Base-by-base conservation (phyloP, 1,140 invertebrate species). In the Apis laboriosa region DNA sequence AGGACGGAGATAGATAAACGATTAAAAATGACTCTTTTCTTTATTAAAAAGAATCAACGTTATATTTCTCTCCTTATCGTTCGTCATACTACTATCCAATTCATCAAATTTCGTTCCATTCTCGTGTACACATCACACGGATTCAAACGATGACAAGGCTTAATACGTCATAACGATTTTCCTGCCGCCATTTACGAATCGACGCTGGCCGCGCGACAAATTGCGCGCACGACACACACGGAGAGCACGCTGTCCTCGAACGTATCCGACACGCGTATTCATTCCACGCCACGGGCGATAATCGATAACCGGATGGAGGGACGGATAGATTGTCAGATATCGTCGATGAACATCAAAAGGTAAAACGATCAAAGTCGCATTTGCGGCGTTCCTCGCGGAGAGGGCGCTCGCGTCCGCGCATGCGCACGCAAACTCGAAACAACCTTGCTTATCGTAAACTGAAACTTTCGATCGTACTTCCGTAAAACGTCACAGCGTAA, bases 291-390 rank as follows among this genome's bases (percentile, higher is more conserved):
- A 51, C 60, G 67, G 81, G 81, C 81, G n/a, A 83, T 83, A 83
- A 83, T 83, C 76, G 81, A 83, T 83, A 78, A 51, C 76, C 81
- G 81, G 81, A 83, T 83, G 60, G 67, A 83, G 76, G 75, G 49
- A 78, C 76, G 67, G 72, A 83, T 83, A 77, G 81, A 83, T 78
- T 78, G 81, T 83, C 81, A 83, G 81, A 83, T 83, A 77, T 83
- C 81, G 76, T 11, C 75, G 66, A 83, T 78, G 81, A 83, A 83
- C 76, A 83, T 83, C 75, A 83, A 83, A 77, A 83, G 81, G 81
- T 71, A 66, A 72, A 83, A 53, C 75, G 75, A 83, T 83, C 75
- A 83, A 78, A 83, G 81, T 83, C 67, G 76, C 58, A 70, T 82
- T 82, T 77, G 73, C 63, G 66, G 21, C 53, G n/a, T 53, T n/a